A percentile compares a stretch with the other conserved stretches of the same genome.
phyloP scores from a whole-genome alignment of 2,888 invertebrate genomes.

The Dastarcus helophoroides region DNA sequence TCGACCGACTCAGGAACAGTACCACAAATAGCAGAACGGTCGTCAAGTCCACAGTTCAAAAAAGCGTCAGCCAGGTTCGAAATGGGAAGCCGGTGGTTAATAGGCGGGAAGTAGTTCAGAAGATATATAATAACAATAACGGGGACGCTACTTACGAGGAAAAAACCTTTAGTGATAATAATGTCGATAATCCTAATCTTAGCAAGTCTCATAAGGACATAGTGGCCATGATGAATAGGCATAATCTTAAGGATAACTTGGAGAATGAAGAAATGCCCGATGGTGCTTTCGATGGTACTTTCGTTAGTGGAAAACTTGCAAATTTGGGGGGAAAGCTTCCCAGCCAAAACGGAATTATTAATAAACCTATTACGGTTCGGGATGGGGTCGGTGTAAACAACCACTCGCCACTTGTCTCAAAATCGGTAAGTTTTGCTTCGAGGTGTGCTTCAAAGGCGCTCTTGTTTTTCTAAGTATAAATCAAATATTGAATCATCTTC shows the following conservation, averaged over 20 bases:
- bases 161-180: constrained; percentile 17
- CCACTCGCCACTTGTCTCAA: too few relatives aligned
- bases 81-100: constrained; percentile 33
- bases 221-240: constrained; percentile 36
- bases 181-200: neutral
- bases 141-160: constrained; percentile 30
- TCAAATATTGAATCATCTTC: too few relatives aligned
- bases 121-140: constrained; percentile 32
- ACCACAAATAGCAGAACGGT: constrained; percentile 24
- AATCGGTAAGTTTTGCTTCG: too few relatives aligned
- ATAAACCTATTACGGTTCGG: too few relatives aligned
- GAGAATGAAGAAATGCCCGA: constrained; percentile 40
- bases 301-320: constrained; percentile 29
- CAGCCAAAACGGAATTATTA: constrained; percentile 29
- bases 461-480: too few relatives aligned
- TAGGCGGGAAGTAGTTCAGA: constrained; percentile 32
- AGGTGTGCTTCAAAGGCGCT: too few relatives aligned
- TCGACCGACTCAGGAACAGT: constrained; percentile 28
- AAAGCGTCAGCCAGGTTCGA: constrained; percentile 32
- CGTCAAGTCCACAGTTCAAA: constrained; percentile 32
- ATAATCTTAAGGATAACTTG: constrained; percentile 33
- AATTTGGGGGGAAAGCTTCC: constrained; percentile 36
- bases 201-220: constrained; percentile 19
- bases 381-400: too few relatives aligned
- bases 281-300: constrained; percentile 28